phyloP scores from a whole-genome alignment of 1,140 invertebrate genomes.

The Drepana arcuata region DNA sequence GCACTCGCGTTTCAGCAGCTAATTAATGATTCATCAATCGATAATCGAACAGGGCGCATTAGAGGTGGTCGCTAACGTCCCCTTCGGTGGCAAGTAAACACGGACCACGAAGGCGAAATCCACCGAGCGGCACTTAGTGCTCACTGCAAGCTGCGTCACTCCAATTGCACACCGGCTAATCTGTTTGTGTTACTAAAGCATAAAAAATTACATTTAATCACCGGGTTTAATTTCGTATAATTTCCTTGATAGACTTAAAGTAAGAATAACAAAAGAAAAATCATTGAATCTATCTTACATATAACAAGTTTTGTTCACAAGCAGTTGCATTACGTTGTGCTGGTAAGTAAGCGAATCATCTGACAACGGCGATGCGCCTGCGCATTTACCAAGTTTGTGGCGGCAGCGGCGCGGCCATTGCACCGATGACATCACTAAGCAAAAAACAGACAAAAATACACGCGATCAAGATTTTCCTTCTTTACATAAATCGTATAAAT shows the following conservation, averaged over 20 bases:
- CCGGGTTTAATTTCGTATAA: too few relatives aligned
- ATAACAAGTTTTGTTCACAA: too few relatives aligned
- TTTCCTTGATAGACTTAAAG: too few relatives aligned
- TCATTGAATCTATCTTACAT: too few relatives aligned
- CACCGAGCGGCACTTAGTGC: conserved; percentile 58
- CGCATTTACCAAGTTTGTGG: conserved; percentile 9
- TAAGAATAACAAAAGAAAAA: too few relatives aligned
- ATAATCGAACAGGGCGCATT: conserved; percentile 48
- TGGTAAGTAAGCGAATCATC: too few relatives aligned
- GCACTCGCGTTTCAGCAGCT: neutral
- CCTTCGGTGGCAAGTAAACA: conserved; percentile 52
- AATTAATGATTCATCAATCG: conserved; percentile 45
- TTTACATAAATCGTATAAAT: too few relatives aligned
- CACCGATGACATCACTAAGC: conserved; percentile 11
- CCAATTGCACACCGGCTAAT: conserved; percentile 64
- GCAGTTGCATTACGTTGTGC: too few relatives aligned
- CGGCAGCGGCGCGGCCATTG: conserved; percentile 8
- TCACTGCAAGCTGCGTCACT: conserved; percentile 50
- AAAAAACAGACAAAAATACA: too few relatives aligned
- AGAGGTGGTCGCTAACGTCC: conserved; percentile 55
- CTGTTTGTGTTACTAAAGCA: conserved; percentile 52
- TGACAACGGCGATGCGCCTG: conserved; percentile 34
- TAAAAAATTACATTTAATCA: too few relatives aligned
- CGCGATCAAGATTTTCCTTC: too few relatives aligned
- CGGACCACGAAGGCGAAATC: conserved; percentile 55